Conservation (phyloP, 92 coral and sea anemone species). For the Pocillopora grandis region DNA sequence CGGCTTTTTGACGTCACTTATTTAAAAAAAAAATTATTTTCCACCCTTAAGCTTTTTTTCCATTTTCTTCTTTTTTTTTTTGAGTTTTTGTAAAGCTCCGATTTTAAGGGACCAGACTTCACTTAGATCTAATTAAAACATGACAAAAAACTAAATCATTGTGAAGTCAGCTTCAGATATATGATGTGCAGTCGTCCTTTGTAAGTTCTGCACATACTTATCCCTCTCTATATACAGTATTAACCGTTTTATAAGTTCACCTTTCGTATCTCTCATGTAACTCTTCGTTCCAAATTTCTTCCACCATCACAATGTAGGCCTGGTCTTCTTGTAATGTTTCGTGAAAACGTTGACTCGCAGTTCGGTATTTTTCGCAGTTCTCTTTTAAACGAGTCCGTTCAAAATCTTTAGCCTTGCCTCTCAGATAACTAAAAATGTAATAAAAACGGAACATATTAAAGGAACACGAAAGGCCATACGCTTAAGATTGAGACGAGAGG, state of each 20-base stretch:
- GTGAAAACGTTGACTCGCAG: neutral
- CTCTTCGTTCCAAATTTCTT: conserved; percentile 5
- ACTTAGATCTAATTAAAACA: too few relatives aligned
- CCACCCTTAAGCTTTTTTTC: too few relatives aligned
- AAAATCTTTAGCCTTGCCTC: neutral
- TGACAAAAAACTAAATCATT: too few relatives aligned
- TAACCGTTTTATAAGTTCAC: neutral
- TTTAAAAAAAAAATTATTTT: too few relatives aligned
- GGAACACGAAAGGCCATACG: neutral
- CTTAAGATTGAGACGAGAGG: neutral
- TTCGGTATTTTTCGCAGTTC: neutral
- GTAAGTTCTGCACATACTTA: too few relatives aligned
- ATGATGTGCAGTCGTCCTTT: too few relatives aligned
- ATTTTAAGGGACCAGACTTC: too few relatives aligned
- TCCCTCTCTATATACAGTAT: too few relatives aligned
- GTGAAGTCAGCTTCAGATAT: too few relatives aligned
- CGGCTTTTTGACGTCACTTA: too few relatives aligned
- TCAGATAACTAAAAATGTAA: neutral
- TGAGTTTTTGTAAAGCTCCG: too few relatives aligned
- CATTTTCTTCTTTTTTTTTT: too few relatives aligned
- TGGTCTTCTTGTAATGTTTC: neutral
- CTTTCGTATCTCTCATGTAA: conserved; percentile 6
- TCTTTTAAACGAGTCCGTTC: neutral
- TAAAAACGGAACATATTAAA: neutral
- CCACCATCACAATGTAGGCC: neutral